phyloP scores from a whole-genome alignment of 2,888 invertebrate genomes.

The Thecocarcelia acutangulata region DNA sequence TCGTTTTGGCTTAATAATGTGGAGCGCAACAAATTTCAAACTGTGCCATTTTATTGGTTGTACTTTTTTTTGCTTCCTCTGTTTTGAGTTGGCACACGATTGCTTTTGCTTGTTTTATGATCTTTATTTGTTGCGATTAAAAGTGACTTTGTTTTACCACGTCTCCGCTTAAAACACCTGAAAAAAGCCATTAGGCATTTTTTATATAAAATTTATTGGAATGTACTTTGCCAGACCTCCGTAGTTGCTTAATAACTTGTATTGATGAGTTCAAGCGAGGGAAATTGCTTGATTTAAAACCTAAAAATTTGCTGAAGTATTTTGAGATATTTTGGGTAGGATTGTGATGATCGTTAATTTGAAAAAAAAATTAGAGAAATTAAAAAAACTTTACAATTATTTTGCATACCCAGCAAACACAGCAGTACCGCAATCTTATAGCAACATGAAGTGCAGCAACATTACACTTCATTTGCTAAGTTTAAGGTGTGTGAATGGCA shows the following conservation, averaged over 20 bases:
- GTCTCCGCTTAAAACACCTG: slow-evolving; percentile 40
- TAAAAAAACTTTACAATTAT: too few species aligned
- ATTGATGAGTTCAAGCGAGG: slow-evolving; percentile 20
- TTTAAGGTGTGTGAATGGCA: too few species aligned
- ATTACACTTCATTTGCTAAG: too few species aligned
- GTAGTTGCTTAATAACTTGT: slow-evolving; percentile 41
- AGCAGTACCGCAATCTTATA: too few species aligned
- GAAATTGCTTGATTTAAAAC: slow-evolving; percentile 10
- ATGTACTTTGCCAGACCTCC: slow-evolving; percentile 49
- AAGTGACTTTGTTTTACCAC: slow-evolving; percentile 26
- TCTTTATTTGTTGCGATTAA: slow-evolving; percentile 47
- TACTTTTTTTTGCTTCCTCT: slow-evolving; percentile 50
- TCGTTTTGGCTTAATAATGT: slow-evolving; percentile 75
- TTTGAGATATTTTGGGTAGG: too few species aligned
- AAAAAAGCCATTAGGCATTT: slow-evolving; percentile 41
- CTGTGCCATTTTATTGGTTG: slow-evolving; percentile 63
- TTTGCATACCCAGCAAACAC: too few species aligned
- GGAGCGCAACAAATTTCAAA: slow-evolving; percentile 75
- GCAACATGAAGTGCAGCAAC: too few species aligned
- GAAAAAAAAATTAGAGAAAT: too few species aligned
- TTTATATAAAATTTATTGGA: slow-evolving; percentile 5
- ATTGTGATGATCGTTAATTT: too few species aligned
- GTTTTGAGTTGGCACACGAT: slow-evolving; percentile 76
- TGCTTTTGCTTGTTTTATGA: slow-evolving; percentile 59
- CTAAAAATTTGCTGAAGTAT: slow-evolving; percentile 12